Evolutionary conservation across 1,140 invertebrate genomes (phyloP).

Genomic region (Caenorhabditis inopinata): DNA sequence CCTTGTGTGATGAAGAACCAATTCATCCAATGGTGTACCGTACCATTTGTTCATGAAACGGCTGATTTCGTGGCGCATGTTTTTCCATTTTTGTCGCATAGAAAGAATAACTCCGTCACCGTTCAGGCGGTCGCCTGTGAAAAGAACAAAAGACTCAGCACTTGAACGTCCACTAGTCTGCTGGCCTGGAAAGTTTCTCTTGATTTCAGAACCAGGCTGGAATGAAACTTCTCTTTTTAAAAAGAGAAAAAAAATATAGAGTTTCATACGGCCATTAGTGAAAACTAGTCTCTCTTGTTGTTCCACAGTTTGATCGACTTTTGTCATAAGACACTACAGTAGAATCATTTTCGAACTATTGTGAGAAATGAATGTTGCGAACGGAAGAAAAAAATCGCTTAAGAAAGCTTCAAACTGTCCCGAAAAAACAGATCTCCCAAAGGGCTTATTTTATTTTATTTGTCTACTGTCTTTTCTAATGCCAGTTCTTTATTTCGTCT

Average conservation of each 20-base stretch:
- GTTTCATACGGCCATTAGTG: too few species aligned
- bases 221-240: too few species aligned
- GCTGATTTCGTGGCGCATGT: background rate
- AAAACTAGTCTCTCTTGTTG: too few species aligned
- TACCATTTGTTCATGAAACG: conserved; percentile 24
- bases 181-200: background rate
- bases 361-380: conserved; percentile 5
- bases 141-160: conserved; percentile 1
- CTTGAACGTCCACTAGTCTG: background rate
- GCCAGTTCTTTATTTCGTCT: background rate
- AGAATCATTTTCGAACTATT: background rate
- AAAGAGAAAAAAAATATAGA: too few species aligned
- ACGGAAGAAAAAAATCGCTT: conserved; percentile 12
- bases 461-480: too few species aligned
- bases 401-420: background rate
- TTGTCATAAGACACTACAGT: too few species aligned
- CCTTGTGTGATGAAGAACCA: background rate
- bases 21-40: background rate
- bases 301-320: too few species aligned
- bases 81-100: conserved; percentile 11
- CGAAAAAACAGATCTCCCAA: background rate
- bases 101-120: conserved; percentile 17
- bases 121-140: background rate
- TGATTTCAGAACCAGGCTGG: too few species aligned
- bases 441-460: background rate